These are phyloP conservation scores for Podargus strigoides DNA, from an alignment of 2,797 vertebrate species.

Conservation along the genomic window DNA sequence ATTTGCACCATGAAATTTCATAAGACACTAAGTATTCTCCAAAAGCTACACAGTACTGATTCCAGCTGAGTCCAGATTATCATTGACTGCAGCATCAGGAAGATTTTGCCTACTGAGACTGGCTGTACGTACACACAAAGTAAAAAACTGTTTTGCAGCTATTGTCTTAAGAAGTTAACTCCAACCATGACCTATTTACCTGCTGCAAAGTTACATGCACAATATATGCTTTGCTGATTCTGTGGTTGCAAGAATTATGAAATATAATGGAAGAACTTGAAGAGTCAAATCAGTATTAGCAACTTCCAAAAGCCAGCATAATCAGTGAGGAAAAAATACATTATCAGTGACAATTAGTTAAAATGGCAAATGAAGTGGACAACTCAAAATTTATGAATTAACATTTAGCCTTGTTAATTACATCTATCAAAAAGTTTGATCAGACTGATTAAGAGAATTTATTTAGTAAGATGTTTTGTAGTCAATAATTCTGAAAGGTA, in stretches of 20 bases:
- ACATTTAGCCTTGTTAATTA: not conserved
- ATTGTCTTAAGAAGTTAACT: not conserved
- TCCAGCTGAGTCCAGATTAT: not conserved
- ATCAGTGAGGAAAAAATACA: not conserved
- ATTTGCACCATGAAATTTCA: not conserved
- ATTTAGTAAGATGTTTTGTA: not conserved
- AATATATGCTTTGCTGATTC: not conserved
- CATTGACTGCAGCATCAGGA: not conserved
- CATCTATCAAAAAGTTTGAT: not conserved
- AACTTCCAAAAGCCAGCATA: not conserved
- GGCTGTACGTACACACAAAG: too few relatives aligned
- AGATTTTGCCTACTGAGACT: not conserved
- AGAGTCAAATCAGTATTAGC: not conserved
- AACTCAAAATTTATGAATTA: not conserved
- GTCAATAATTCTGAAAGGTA: not conserved
- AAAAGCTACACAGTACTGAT: not conserved
- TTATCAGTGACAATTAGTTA: not conserved
- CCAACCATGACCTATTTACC: not conserved
- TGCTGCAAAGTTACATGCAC: not conserved
- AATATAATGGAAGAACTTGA: not conserved
- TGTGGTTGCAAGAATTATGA: not conserved
- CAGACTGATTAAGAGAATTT: not conserved
- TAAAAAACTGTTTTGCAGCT: not conserved
- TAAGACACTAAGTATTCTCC: not conserved
- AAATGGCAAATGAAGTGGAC: not conserved